Conservation (phyloP, 2,888 invertebrate species). For the Drosophila barbarae region DNA sequence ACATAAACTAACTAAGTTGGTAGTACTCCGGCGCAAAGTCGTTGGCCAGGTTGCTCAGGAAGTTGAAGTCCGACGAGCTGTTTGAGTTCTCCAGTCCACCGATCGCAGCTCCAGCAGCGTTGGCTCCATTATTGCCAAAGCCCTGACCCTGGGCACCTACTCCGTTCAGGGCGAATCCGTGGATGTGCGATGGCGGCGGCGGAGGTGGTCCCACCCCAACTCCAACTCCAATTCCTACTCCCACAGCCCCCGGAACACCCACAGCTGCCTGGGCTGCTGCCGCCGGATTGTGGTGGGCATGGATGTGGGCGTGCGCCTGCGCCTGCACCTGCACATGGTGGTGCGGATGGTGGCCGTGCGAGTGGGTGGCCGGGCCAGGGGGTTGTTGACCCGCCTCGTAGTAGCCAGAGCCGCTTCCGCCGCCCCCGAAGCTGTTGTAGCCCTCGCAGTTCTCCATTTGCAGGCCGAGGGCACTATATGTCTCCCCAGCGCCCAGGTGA, state of each 20-base stretch:
- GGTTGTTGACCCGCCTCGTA: conserved; percentile 78
- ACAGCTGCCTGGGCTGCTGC: conserved; percentile 35
- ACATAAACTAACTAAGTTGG: conserved; percentile 80
- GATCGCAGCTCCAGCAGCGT: conserved; percentile 80
- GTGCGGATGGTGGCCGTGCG: conserved; percentile 81
- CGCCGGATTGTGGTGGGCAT: conserved; percentile 58
- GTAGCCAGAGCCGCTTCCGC: conserved; percentile 49
- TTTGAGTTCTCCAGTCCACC: conserved; percentile 90
- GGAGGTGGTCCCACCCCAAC: conserved; percentile 62
- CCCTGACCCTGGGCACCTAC: conserved; percentile 45
- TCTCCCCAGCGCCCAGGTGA: conserved; percentile 65
- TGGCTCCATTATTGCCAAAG: conserved; percentile 53
- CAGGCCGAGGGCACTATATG: conserved; percentile 72
- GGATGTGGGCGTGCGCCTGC: conserved; percentile 79
- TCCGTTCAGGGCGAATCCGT: conserved; percentile 64
- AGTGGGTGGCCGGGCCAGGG: conserved; percentile 80
- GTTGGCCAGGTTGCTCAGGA: conserved; percentile 93
- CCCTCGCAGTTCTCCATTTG: conserved; percentile 77
- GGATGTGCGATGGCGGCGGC: conserved; percentile 76
- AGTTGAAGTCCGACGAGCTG: conserved; percentile 96
- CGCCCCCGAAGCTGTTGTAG: conserved; percentile 69
- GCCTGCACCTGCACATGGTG: conserved; percentile 80
- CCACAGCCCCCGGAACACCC: conserved; percentile 48
- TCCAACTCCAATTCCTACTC: conserved; percentile 53
- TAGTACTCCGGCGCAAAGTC: conserved; percentile 96